phyloP scores from a whole-genome alignment of 1,140 invertebrate species.

The Probaryconus sp. region DNA sequence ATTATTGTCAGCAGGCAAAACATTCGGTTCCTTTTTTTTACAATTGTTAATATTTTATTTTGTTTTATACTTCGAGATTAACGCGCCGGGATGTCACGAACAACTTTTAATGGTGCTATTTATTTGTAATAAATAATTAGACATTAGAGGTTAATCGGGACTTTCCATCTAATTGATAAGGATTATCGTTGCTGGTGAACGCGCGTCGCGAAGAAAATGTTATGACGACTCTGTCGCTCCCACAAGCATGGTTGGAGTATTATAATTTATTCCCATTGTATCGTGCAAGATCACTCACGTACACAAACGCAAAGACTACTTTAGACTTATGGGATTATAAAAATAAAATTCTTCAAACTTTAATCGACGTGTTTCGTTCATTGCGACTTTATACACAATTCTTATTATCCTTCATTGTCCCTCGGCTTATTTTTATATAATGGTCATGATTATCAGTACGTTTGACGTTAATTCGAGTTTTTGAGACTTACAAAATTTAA shows the following conservation, averaged over 20 bases:
- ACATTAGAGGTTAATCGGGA: constrained; percentile 22
- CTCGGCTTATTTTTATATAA: constrained; percentile 60
- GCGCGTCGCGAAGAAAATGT: constrained; percentile 37
- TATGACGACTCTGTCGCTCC: constrained; percentile 71
- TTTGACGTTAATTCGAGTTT: too few species aligned
- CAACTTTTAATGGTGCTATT: constrained; percentile 27
- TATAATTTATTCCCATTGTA: constrained; percentile 79
- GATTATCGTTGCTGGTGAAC: constrained; percentile 10
- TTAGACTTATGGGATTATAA: constrained; percentile 78
- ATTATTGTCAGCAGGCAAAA: too few species aligned
- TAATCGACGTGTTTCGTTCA: constrained; percentile 53
- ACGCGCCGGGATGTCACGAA: constrained; percentile 4
- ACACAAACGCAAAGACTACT: constrained; percentile 76
- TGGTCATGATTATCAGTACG: too few species aligned
- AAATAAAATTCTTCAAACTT: constrained; percentile 77
- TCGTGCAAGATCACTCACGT: constrained; percentile 76
- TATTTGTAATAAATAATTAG: constrained; percentile 15
- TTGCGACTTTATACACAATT: constrained; percentile 44
- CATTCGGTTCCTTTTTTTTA: too few species aligned
- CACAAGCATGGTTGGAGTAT: constrained; percentile 77
- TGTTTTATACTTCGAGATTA: constrained; percentile 3
- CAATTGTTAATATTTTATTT: background rate
- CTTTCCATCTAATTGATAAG: constrained; percentile 7
- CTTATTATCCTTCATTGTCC: constrained; percentile 32
- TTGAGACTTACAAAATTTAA: too few species aligned